Conservation (phyloP, 1,140 invertebrate genomes). For the Cyrtorhinus lividipennis region DNA sequence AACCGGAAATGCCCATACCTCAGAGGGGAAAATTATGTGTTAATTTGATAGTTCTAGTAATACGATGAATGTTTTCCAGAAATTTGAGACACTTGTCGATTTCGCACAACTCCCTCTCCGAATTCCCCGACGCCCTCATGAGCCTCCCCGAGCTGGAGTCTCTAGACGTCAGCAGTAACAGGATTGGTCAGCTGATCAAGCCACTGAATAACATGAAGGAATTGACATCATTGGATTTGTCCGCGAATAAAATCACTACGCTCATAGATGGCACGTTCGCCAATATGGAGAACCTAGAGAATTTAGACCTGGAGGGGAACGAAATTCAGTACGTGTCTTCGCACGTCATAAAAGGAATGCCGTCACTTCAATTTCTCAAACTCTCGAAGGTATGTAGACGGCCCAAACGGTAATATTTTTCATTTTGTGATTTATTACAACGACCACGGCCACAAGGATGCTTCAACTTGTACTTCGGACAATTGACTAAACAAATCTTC, state of each 20-base stretch:
- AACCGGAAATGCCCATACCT: no score
- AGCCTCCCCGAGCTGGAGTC: constrained; percentile 47
- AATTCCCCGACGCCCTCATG: constrained; percentile 52
- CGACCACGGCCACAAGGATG: no score
- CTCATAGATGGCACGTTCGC: constrained; percentile 54
- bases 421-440: no score
- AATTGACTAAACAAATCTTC: no score
- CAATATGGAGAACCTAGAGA: constrained; percentile 49
- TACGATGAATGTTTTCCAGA: no score
- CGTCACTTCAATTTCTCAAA: constrained; percentile 49
- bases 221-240: constrained; percentile 49
- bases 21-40: no score
- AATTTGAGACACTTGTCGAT: constrained; percentile 57
- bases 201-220: constrained; percentile 45
- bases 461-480: no score
- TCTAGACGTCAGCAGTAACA: constrained; percentile 64
- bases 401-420: no score
- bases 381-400: constrained; percentile 39
- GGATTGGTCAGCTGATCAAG: constrained; percentile 40
- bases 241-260: constrained; percentile 57
- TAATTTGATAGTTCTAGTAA: no score
- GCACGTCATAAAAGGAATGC: constrained; percentile 44
- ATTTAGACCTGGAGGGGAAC: constrained; percentile 66
- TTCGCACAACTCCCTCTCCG: constrained; percentile 58
- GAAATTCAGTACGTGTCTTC: constrained; percentile 60